These are phyloP conservation scores for Zhuqinia jingwanae DNA, from an alignment of 2,888 invertebrate genomes.

Conservation along the genomic window DNA sequence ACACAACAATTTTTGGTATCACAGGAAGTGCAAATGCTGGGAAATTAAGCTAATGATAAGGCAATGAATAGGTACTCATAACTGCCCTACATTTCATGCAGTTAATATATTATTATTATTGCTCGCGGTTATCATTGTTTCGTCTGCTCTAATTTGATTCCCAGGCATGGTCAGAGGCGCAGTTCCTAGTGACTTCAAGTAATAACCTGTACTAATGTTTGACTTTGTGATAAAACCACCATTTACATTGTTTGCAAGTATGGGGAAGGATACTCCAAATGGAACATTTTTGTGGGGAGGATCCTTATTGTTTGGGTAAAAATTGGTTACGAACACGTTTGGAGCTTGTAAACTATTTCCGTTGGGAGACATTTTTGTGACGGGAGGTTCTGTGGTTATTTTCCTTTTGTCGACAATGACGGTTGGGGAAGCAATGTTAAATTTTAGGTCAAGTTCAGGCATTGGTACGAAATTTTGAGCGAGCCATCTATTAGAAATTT, in stretches of 20 bases:
- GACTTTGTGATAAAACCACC: slow-evolving; percentile 23
- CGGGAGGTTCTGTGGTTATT: not conserved
- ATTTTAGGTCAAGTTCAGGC: slow-evolving; percentile 1
- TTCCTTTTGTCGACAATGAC: no score
- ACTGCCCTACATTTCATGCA: no score
- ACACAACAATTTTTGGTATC: no score
- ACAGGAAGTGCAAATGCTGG: no score
- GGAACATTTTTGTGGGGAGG: not conserved
- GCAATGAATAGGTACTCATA: no score
- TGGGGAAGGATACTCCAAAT: slow-evolving; percentile 46
- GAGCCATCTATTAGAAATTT: no score
- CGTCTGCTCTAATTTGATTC: not conserved
- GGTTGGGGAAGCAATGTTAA: not conserved
- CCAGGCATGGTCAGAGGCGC: not conserved
- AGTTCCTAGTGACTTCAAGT: slow-evolving; percentile 8
- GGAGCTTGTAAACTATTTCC: no score
- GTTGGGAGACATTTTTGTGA: not conserved
- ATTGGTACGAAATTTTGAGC: slow-evolving; percentile 46
- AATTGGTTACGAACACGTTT: not conserved
- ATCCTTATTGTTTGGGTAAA: not conserved
- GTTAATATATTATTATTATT: no score
- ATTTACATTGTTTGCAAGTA: slow-evolving; percentile 5
- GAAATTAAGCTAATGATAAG: no score
- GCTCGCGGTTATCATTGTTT: slow-evolving; percentile 36
- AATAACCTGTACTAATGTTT: not conserved